Evolutionary conservation across 2,113 vertebrate genomes (phyloP).

Genomic region (Panthera leo): DNA sequence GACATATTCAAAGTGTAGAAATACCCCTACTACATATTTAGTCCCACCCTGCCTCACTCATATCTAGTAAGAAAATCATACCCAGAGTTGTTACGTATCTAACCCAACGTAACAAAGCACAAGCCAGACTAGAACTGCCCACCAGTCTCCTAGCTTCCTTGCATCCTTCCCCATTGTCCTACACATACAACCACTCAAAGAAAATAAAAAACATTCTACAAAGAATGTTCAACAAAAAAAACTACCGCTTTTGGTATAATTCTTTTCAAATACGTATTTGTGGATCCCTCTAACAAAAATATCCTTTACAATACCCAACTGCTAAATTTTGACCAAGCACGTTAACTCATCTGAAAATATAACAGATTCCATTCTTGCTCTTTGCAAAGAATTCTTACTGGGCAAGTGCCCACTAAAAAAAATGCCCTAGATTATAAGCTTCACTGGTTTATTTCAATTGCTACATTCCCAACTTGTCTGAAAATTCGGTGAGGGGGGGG

Average conservation of each 20-base stretch:
- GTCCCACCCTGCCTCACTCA: not conserved
- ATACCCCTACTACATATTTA: not conserved
- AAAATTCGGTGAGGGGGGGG: not conserved
- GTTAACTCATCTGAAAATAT: not conserved
- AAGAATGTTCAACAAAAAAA: not conserved
- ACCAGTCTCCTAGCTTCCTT: not conserved
- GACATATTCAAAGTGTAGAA: not conserved
- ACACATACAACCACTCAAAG: not conserved
- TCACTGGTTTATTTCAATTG: constrained; percentile 27
- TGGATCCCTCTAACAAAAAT: not conserved
- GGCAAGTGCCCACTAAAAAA: not conserved
- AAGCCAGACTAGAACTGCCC: not conserved
- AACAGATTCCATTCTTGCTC: not conserved
- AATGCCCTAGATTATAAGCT: not conserved
- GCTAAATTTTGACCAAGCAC: not conserved
- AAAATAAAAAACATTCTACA: constrained; percentile 4
- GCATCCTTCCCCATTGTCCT: not conserved
- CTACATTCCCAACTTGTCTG: not conserved
- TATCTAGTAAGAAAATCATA: not conserved
- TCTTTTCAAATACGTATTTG: not conserved
- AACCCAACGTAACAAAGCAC: not conserved
- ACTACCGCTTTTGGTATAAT: not conserved
- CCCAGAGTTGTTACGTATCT: not conserved
- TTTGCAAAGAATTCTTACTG: not conserved
- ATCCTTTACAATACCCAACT: not conserved